Base-by-base conservation (phyloP, 1,140 invertebrate species). In the Whitmania pigra region DNA sequence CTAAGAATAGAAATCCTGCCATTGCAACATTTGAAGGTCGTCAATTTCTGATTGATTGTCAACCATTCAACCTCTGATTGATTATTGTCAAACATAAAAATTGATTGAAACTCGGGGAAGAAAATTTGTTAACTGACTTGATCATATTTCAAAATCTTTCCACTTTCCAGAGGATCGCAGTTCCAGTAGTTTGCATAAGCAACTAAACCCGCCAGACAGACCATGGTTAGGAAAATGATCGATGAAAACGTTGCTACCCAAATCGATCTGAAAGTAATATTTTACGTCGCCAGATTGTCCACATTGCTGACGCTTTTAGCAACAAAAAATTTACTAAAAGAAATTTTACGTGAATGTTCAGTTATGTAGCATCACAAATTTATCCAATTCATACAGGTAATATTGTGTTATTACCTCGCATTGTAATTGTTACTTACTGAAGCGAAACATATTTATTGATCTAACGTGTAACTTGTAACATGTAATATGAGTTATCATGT, bases 241-340 rank as follows among this genome's bases (percentile, higher is more conserved):
- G 73, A 60, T 27, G 55, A 57, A 49, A 71, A 43, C 0, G 71
- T 40, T 25, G 67, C 73, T 1, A 74, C 49, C 63, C 60, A 72
- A 53, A 75, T 60, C 7, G 74, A 69, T 72, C 71, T 75, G 18
- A 22, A 73, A 49, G 77, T 80, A 63, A 63, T n/a, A 63, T 13
- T 63, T n/a, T n/a, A 4, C 22, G 2, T 63, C 22, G 22, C 22
- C 57, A 63, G 18, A 63, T 63, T 63, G 57, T 63, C 11, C 18
- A n/a, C 29, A 17, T 49, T 49, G 13, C 15, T 49, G 43, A 0
- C 13, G 43, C 13, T 17, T 11, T 49, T 17, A 43, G 43, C 9
- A 49, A 43, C 40, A 43, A 43, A 43, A n/a, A n/a, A n/a, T n/a
- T 36, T 49, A 15, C 2, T 4, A 49, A 49, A 13, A 49, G 31